phyloP scores from a whole-genome alignment of 2,113 vertebrate species.

The Anguilla rostrata region DNA sequence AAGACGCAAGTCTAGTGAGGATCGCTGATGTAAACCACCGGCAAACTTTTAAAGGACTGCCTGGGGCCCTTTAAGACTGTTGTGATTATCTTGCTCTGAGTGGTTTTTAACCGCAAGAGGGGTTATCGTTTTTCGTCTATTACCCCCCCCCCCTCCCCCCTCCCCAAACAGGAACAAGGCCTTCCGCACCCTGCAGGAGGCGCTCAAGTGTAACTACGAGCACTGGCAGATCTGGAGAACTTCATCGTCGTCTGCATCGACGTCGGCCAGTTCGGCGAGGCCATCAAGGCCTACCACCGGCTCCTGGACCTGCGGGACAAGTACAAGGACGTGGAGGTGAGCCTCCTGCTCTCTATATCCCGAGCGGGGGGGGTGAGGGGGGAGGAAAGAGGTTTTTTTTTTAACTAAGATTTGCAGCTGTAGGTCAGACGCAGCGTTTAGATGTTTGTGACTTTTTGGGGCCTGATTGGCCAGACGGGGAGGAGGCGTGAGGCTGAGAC shows the following conservation, averaged over 20 bases:
- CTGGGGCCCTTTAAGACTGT: not conserved
- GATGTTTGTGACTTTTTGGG: not conserved
- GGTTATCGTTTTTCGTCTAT: not conserved
- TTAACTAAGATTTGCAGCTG: conserved; percentile 8
- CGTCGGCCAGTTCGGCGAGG: conserved; percentile 87
- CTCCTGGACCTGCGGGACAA: conserved; percentile 91
- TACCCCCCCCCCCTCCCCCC: too few species aligned
- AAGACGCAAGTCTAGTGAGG: not conserved
- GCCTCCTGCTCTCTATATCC: too few species aligned
- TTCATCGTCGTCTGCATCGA: conserved; percentile 87
- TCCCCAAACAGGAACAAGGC: conserved; percentile 78
- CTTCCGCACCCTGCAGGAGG: conserved; percentile 90
- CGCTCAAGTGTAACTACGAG: conserved; percentile 94
- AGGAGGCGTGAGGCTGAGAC: not conserved
- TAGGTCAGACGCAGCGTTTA: conserved; percentile 1
- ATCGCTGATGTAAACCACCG: not conserved
- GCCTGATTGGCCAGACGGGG: not conserved
- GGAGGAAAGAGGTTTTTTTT: too few species aligned
- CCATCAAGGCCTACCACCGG: conserved; percentile 90
- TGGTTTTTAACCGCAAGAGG: too few species aligned
- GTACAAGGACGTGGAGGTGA: conserved; percentile 92
- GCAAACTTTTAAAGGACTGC: not conserved
- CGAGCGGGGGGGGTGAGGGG: too few species aligned
- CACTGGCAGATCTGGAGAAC: conserved; percentile 99
- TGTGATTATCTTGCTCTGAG: not conserved